phyloP scores from a whole-genome alignment of 92 coral and sea anemone genomes.

The Epizoanthus scotinus region DNA sequence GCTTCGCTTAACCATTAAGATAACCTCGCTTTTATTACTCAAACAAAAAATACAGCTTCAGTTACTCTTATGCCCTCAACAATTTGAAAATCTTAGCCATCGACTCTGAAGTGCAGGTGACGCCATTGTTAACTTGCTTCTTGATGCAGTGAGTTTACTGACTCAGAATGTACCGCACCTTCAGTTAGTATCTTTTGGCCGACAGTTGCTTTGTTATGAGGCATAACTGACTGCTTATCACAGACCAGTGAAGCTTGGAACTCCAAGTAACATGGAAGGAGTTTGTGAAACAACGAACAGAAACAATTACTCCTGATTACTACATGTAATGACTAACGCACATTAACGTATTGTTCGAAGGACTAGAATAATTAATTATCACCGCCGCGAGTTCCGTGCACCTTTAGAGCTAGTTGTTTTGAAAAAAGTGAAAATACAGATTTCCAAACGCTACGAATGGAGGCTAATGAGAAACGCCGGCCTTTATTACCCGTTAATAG shows the following conservation, averaged over 20 bases:
- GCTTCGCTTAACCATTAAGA: no score
- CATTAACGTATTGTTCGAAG: conserved; percentile 3
- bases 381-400: conserved; percentile 14
- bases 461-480: conserved; percentile 34
- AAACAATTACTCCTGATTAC: conserved; percentile 16
- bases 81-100: no score
- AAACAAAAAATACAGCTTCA: neutral
- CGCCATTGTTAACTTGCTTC: neutral
- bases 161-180: neutral
- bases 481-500: conserved; percentile 36
- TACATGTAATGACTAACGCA: conserved; percentile 7
- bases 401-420: conserved; percentile 23
- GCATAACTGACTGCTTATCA: neutral
- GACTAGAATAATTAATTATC: conserved; percentile 17
- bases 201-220: neutral
- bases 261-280: neutral
- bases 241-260: neutral
- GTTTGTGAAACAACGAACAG: conserved; percentile 13
- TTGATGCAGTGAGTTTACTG: neutral
- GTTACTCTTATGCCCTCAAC: neutral
- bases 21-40: neutral
- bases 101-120: conserved; percentile 14
- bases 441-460: conserved; percentile 32
- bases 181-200: no score
- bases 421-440: conserved; percentile 42